Evolutionary conservation across 2,888 invertebrate genomes (phyloP), one percentile per base, ranked within the genome.

Genomic region (Girardia tigrina): DNA sequence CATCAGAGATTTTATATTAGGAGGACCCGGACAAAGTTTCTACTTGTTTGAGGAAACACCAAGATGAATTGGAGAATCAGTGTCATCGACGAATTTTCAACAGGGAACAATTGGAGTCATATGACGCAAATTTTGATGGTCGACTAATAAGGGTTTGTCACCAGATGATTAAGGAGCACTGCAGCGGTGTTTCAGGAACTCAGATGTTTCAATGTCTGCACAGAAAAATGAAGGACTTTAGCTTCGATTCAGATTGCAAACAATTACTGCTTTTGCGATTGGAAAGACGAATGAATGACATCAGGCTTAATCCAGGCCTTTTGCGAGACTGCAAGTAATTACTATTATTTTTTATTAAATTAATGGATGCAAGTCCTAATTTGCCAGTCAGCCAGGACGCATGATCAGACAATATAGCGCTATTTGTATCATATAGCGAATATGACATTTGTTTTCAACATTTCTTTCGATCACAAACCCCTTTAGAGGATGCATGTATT

Each of bases 91-190:
- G 90, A 75, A 85, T 95, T 72, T 94, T 94, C 85, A 88, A 90
- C 81, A 88, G 92, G 14, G 90, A 91, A 81, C 89, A 89, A 83
- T 90, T 91, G 80, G 92, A 93, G 82, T 88, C 91, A 79, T 87
- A 88, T 75, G 92, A 94, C 82, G 91, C 91, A 83, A 89, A 90
- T 0, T 89, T 91, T 42, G 95, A 97, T 87, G 90, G 91, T 29
- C 87, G 91, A 72, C 88, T 97, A 72, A 89, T 89, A 83, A 87
- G 87, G n/a, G 89, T 90, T 75, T 97, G 95, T 83, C 90, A 89
- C 82, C 88, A 88, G 79, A 91, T 92, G 89, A 90, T 94, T 75
- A 89, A 90, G 79, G 87, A 89, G 79, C 93, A 90, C 84, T 95
- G 95, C 81, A 88, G 88, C 70, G 88, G 89, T 78, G 87, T 88